Conservation (phyloP, 2,797 vertebrate genomes). For the Jordanella pulchra region DNA sequence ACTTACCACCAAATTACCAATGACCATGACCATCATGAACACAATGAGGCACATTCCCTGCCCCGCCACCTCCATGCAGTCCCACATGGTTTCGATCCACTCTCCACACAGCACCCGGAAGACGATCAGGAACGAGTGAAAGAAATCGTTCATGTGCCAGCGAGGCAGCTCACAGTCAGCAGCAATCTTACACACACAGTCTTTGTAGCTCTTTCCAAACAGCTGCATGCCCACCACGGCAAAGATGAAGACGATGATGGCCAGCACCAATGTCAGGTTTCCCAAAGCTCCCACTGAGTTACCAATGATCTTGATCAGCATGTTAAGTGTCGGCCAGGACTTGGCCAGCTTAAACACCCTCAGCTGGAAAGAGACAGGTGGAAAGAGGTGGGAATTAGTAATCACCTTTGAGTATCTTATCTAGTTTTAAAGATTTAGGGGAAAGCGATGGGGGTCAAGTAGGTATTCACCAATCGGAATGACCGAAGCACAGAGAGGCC, state of each 20-base stretch:
- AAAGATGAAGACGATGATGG: constrained; percentile 99
- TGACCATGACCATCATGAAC: constrained; percentile 99
- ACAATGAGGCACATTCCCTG: constrained; percentile 98
- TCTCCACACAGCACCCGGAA: constrained; percentile 98
- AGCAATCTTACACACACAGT: constrained; percentile 97
- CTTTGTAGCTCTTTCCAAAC: constrained; percentile 98
- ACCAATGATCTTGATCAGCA: constrained; percentile 99
- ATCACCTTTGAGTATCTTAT: constrained; percentile 4
- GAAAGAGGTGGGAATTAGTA: constrained; percentile 36
- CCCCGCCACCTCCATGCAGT: constrained; percentile 99
- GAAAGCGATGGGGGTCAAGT: background rate
- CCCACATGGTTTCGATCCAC: constrained; percentile 99
- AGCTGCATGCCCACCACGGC: constrained; percentile 99
- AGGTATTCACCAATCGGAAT: constrained; percentile 91
- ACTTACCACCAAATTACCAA: constrained; percentile 98
- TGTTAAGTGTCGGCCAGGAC: constrained; percentile 99
- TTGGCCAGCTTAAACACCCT: constrained; percentile 99
- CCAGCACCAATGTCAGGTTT: constrained; percentile 97
- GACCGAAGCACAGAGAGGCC: constrained; percentile 97
- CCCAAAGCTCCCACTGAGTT: constrained; percentile 98
- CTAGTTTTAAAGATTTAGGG: background rate
- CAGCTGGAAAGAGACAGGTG: constrained; percentile 77
- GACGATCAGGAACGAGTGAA: constrained; percentile 98
- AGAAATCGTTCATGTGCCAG: constrained; percentile 99
- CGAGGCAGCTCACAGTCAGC: constrained; percentile 89